Conservation (phyloP, 1,140 invertebrate genomes). For the Mycetomoellerius zeteki region DNA sequence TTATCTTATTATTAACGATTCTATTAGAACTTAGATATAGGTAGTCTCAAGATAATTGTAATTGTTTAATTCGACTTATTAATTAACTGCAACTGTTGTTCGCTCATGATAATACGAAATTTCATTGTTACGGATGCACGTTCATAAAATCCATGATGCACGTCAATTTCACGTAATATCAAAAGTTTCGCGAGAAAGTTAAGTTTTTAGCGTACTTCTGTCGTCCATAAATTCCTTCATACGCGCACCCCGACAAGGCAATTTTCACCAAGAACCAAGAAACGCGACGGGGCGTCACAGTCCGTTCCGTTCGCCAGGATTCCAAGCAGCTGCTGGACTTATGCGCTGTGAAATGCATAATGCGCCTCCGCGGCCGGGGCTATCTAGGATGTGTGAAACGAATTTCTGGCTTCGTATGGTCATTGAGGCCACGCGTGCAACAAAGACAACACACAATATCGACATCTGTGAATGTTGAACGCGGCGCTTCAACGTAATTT, state of each 20-base stretch:
- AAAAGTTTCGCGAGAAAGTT: constrained; percentile 59
- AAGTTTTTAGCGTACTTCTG: constrained; percentile 57
- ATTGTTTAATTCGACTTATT: background rate
- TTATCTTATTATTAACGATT: background rate
- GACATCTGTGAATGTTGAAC: background rate
- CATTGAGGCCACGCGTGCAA: constrained; percentile 64
- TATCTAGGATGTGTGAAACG: constrained; percentile 79
- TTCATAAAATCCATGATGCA: constrained; percentile 37
- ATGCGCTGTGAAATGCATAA: constrained; percentile 85
- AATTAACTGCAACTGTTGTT: background rate
- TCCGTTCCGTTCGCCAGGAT: constrained; percentile 74
- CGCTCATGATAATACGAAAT: constrained; percentile 7
- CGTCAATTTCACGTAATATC: constrained; percentile 51
- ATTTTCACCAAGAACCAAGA: constrained; percentile 77
- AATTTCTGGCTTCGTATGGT: constrained; percentile 74
- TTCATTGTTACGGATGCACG: background rate
- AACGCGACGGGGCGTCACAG: constrained; percentile 77
- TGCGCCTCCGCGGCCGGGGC: constrained; percentile 67
- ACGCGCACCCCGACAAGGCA: constrained; percentile 67
- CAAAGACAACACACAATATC: constrained; percentile 47
- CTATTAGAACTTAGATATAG: background rate
- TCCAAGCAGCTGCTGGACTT: constrained; percentile 80
- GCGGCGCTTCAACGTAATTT: constrained; percentile 4
- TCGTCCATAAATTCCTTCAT: constrained; percentile 48
- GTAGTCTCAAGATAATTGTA: background rate